These are phyloP conservation scores for Eupeodes luniger DNA, from an alignment of 2,888 invertebrate genomes.

Conservation along the genomic window DNA sequence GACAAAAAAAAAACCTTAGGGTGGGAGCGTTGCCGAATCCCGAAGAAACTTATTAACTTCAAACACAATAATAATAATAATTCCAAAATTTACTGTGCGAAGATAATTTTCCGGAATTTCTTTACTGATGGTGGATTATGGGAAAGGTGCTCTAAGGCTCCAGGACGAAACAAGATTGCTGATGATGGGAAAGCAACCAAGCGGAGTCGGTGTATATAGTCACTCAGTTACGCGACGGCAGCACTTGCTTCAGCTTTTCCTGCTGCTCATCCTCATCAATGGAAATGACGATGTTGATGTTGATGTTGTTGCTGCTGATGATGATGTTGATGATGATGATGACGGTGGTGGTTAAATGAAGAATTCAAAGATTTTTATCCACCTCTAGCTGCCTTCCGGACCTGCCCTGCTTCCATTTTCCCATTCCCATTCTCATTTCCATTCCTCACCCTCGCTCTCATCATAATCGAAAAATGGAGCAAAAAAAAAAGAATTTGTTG, in stretches of 20 bases:
- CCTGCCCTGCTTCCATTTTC: not conserved
- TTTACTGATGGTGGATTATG: slow-evolving; percentile 8
- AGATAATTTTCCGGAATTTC: slow-evolving; percentile 76
- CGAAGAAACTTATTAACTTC: slow-evolving; percentile 75
- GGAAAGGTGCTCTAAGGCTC: slow-evolving; percentile 2
- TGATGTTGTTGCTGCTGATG: slow-evolving; percentile 27
- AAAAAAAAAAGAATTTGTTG: slow-evolving; percentile 7
- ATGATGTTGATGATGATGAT: slow-evolving; percentile 12
- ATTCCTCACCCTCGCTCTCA: not conserved
- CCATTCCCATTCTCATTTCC: too few relatives aligned
- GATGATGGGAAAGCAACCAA: slow-evolving; percentile 16
- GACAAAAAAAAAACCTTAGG: slow-evolving; percentile 23
- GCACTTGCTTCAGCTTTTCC: slow-evolving; percentile 3
- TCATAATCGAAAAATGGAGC: slow-evolving; percentile 14
- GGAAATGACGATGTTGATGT: slow-evolving; percentile 40
- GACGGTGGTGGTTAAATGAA: slow-evolving; percentile 68
- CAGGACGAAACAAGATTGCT: slow-evolving; percentile 35
- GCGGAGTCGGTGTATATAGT: slow-evolving; percentile 38
- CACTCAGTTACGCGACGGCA: slow-evolving; percentile 41
- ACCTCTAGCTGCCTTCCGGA: slow-evolving; percentile 12
- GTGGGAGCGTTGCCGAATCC: not conserved
- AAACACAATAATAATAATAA: slow-evolving; percentile 76
- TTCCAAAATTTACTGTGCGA: slow-evolving; percentile 73
- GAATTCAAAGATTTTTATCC: slow-evolving; percentile 64
- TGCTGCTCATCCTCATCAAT: slow-evolving; percentile 55